Evolutionary conservation across 2,888 invertebrate genomes (phyloP).

Genomic region (Cheilosia soror): DNA sequence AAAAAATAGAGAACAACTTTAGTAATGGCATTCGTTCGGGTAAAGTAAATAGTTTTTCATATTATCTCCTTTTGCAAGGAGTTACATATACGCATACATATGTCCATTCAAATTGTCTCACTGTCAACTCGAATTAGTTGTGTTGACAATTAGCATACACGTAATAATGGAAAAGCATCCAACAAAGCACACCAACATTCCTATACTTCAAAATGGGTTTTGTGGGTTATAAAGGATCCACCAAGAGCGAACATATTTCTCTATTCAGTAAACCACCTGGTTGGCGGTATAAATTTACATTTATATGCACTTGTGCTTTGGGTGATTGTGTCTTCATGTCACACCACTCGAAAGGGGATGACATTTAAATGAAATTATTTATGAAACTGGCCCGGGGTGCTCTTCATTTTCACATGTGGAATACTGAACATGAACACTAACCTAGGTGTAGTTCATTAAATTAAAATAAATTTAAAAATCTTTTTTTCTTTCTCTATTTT

Average conservation of each 20-base stretch:
- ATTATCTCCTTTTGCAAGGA: conserved; percentile 25
- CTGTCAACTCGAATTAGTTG: conserved; percentile 70
- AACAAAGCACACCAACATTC: not conserved
- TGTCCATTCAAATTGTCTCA: conserved; percentile 69
- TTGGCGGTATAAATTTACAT: conserved; percentile 35
- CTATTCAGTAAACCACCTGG: too few relatives aligned
- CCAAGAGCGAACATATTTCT: conserved; percentile 2
- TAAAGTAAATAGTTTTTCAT: conserved; percentile 45
- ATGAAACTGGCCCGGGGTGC: conserved; percentile 45
- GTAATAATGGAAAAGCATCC: conserved; percentile 38
- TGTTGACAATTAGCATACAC: conserved; percentile 65
- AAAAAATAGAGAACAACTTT: conserved; percentile 43
- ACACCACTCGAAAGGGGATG: conserved; percentile 55
- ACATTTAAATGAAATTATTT: conserved; percentile 70
- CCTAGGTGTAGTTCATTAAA: conserved; percentile 5
- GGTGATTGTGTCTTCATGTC: conserved; percentile 55
- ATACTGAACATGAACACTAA: not conserved
- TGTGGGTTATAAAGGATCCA: not conserved
- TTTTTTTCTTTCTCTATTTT: conserved; percentile 74
- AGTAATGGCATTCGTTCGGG: conserved; percentile 34
- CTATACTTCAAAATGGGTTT: conserved; percentile 3
- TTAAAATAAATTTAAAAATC: not conserved
- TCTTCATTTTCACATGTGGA: conserved; percentile 4
- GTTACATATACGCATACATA: conserved; percentile 6
- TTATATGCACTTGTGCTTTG: conserved; percentile 42